Evolutionary conservation across 2,888 invertebrate species (phyloP).

Genomic region (Cataglyphis rosenhaueri): DNA sequence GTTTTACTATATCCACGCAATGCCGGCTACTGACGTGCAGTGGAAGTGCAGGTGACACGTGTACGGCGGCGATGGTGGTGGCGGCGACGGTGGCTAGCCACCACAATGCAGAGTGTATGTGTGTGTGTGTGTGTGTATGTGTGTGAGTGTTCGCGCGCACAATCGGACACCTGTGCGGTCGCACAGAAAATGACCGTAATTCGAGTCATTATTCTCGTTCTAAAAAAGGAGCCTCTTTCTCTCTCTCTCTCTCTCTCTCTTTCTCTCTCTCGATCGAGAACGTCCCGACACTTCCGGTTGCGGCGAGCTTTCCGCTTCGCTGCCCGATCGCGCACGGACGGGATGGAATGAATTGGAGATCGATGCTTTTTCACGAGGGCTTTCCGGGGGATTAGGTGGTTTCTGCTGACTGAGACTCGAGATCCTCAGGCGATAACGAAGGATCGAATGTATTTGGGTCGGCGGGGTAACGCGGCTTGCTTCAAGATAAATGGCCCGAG

Average conservation of each 20-base stretch:
- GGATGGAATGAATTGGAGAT: constrained; percentile 47
- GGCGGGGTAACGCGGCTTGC: constrained; percentile 15
- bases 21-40: constrained; percentile 50
- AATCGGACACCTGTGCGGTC: constrained; percentile 68
- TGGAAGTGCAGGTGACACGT: constrained; percentile 59
- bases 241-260: neutral
- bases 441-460: constrained; percentile 42
- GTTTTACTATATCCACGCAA: constrained; percentile 41
- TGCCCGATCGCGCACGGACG: constrained; percentile 37
- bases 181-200: constrained; percentile 64
- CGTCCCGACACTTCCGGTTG: constrained; percentile 46
- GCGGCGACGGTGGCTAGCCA: constrained; percentile 47
- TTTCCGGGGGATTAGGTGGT: constrained; percentile 50
- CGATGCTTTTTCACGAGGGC: constrained; percentile 50
- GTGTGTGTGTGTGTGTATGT: neutral
- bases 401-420: constrained; percentile 49
- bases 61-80: constrained; percentile 40
- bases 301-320: constrained; percentile 48
- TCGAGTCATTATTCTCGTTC: constrained; percentile 60
- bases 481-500: constrained; percentile 25
- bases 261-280: constrained; percentile 31
- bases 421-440: constrained; percentile 50
- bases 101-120: constrained; percentile 25
- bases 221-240: constrained; percentile 18
- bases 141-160: constrained; percentile 32